Conservation (phyloP, 2,888 invertebrate genomes). For the Hypolimnas misippus region DNA sequence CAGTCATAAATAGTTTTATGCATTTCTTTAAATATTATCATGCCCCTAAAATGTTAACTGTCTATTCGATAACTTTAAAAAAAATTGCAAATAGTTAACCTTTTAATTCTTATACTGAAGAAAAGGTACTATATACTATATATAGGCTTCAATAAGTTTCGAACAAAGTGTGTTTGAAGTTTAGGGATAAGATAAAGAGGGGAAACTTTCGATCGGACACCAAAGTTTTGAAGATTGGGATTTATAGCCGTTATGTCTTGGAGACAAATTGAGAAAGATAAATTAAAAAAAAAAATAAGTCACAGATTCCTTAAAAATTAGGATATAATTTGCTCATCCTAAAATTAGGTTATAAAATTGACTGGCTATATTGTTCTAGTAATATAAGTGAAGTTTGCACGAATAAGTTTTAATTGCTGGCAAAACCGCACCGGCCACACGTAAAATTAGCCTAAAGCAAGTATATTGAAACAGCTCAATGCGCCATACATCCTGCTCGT, state of each 20-base stretch:
- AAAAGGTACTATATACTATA: neutral
- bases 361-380: neutral
- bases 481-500: no score
- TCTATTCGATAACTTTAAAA: no score
- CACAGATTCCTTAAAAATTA: neutral
- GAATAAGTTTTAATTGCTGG: neutral
- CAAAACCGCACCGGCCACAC: neutral
- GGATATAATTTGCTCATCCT: no score
- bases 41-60: no score
- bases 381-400: neutral
- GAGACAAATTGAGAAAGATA: neutral
- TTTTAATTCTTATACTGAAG: no score
- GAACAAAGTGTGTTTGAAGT: constrained; percentile 1
- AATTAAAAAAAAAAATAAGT: neutral
- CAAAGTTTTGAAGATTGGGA: constrained; percentile 1
- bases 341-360: no score
- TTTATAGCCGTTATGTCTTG: neutral
- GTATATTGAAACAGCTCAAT: no score
- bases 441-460: no score
- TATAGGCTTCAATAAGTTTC: neutral
- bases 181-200: constrained; percentile 11
- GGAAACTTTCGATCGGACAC: constrained; percentile 6
- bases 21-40: no score
- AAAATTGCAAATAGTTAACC: no score
- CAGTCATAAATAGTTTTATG: no score